These are phyloP conservation scores for Zeugodacus cucurbitae DNA, from an alignment of 1,140 invertebrate genomes.

Conservation along the genomic window DNA sequence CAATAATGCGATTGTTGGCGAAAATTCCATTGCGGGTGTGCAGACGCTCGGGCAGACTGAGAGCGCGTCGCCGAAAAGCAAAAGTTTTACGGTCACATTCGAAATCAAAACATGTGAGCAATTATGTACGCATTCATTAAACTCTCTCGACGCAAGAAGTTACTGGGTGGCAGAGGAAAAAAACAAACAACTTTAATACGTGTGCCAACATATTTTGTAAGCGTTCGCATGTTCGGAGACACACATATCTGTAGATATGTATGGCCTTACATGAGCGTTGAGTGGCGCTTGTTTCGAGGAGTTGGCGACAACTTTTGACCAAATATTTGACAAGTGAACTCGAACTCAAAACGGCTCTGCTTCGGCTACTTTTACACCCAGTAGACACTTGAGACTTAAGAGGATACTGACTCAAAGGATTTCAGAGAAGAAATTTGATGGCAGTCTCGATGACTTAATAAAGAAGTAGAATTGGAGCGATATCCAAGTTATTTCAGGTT, in stretches of 20 bases:
- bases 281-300: not conserved
- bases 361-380: no score
- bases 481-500: no score
- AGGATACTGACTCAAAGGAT: no score
- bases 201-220: not conserved
- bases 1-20: not conserved
- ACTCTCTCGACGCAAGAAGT: not conserved
- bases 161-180: no score
- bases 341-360: not conserved
- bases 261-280: not conserved
- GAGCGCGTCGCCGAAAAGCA: not conserved
- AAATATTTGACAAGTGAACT: constrained; percentile 8
- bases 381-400: no score
- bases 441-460: no score
- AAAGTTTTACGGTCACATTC: not conserved
- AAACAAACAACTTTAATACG: not conserved
- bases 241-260: not conserved
- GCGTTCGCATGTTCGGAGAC: not conserved
- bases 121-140: constrained; percentile 17
- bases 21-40: not conserved
- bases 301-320: constrained; percentile 4
- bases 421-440: no score
- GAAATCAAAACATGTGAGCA: constrained; percentile 28
- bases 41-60: not conserved
- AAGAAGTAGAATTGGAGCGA: no score